Evolutionary conservation across 2,888 invertebrate species (phyloP), one percentile per base, ranked within the genome.

Genomic region (Rapana venosa): DNA sequence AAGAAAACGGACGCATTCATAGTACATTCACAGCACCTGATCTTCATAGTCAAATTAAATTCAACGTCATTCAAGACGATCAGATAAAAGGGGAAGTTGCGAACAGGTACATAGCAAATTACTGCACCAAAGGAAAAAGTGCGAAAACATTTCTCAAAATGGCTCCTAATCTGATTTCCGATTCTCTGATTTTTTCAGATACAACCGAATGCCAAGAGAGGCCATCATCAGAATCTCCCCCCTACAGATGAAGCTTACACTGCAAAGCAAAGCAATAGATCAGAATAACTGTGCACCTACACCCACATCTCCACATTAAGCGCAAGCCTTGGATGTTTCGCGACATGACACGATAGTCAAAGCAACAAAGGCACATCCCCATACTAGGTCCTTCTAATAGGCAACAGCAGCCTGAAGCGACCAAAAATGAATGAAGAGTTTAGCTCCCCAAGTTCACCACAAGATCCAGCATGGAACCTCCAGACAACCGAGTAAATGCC

Each of bases 401-500:
- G 86, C 35, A 86, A 86, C 66, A 86, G 86, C 66, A 86, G 86
- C 26, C 86, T 86, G 1, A 86, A 58, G 66, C 56, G 86, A 66
- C 8, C 86, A 20, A 61, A 58, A 32, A 61, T 20, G 86, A 86
- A n/a, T 20, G 22, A 32, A 22, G 22, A 61, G 61, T 30, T 30
- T 30, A 22, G 86, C 86, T 22, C 30, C 56, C 86, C 32, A 58
- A 56, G 86, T 20, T 26, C 86, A 32, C 86, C 86, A 17, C 86
- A 17, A 56, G 86, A 22, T 35, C 61, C 61, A 35, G 35, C 86
- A 61, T 35, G 32, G 15, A 32, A 32, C 86, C 32, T 30, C 22
- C 20, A 17, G 32, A 30, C 20, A 61, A 26, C 56, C n/a, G 8
- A 32, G 20, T 20, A 32, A n/a, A 86, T 22, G 17, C 66, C 22